A percentile compares a stretch with the other conserved stretches of the same genome.
Evolutionary conservation across 1,140 invertebrate genomes (phyloP).

Genomic region (Cydia pomonella): DNA sequence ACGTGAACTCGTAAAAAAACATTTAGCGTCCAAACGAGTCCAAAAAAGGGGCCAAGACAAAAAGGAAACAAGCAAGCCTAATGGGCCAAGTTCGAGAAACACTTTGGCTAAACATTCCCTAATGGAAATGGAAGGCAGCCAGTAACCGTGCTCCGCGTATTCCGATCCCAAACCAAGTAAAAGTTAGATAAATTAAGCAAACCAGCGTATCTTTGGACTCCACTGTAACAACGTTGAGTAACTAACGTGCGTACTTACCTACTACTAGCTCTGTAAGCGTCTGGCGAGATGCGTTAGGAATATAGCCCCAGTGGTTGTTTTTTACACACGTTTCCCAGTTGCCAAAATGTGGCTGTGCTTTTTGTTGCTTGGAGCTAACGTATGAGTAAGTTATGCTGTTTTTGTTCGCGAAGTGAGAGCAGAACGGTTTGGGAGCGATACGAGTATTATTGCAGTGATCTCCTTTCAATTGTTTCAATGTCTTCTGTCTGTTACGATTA

Average conservation of each 20-base stretch:
- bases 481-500: neutral
- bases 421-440: neutral
- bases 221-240: no score
- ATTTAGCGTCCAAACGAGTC: slow-evolving; percentile 55
- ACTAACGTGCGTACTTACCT: no score
- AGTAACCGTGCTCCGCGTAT: slow-evolving; percentile 41
- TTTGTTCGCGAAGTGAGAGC: slow-evolving; percentile 8
- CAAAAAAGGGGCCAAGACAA: slow-evolving; percentile 66
- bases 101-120: slow-evolving; percentile 77
- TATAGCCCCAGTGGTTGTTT: slow-evolving; percentile 65
- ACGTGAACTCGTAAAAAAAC: slow-evolving; percentile 45
- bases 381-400: slow-evolving; percentile 35
- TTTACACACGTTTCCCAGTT: slow-evolving; percentile 57
- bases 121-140: slow-evolving; percentile 78
- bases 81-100: slow-evolving; percentile 75
- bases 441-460: slow-evolving; percentile 27
- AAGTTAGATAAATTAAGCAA: neutral
- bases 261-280: no score
- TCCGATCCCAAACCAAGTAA: neutral
- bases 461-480: neutral
- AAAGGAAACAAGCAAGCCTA: slow-evolving; percentile 63
- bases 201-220: neutral
- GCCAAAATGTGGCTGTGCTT: slow-evolving; percentile 56
- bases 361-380: slow-evolving; percentile 40
- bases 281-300: slow-evolving; percentile 37